phyloP scores from a whole-genome alignment of 2,888 invertebrate genomes.

The Mystacides longicornis region DNA sequence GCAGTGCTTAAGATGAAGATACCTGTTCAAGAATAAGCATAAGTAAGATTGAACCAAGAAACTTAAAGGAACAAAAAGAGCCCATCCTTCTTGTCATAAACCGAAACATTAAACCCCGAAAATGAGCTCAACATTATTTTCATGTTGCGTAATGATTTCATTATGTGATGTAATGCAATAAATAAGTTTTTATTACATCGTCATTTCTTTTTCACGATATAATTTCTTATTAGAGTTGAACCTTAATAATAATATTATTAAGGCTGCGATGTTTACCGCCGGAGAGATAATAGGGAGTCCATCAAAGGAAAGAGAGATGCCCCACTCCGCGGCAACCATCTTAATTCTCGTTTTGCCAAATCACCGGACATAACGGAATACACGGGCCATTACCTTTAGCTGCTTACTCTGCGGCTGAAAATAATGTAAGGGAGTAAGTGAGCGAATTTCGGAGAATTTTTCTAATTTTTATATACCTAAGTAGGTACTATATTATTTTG shows the following conservation, averaged over 20 bases:
- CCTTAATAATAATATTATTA: not conserved
- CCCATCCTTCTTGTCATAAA: no score
- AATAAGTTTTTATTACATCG: slow-evolving; percentile 1
- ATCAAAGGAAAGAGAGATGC: not conserved
- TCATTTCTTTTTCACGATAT: not conserved
- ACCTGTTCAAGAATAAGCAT: no score
- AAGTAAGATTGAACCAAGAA: no score
- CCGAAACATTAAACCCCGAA: no score
- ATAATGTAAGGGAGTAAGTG: no score
- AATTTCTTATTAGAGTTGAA: not conserved
- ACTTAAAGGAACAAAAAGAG: no score
- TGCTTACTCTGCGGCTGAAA: no score
- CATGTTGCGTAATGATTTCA: not conserved
- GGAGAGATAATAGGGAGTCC: not conserved
- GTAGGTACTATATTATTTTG: no score
- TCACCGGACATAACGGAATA: slow-evolving; percentile 17
- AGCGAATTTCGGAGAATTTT: no score
- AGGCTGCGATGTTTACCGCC: not conserved
- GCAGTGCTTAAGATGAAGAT: no score
- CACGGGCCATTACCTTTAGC: slow-evolving; percentile 13
- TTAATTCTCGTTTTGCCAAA: slow-evolving; percentile 2
- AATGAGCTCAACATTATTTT: not conserved
- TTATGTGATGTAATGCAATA: not conserved
- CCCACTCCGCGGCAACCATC: not conserved
- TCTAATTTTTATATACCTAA: no score